phyloP scores from a whole-genome alignment of 1,140 invertebrate genomes.

The Brachionus koreanus region DNA sequence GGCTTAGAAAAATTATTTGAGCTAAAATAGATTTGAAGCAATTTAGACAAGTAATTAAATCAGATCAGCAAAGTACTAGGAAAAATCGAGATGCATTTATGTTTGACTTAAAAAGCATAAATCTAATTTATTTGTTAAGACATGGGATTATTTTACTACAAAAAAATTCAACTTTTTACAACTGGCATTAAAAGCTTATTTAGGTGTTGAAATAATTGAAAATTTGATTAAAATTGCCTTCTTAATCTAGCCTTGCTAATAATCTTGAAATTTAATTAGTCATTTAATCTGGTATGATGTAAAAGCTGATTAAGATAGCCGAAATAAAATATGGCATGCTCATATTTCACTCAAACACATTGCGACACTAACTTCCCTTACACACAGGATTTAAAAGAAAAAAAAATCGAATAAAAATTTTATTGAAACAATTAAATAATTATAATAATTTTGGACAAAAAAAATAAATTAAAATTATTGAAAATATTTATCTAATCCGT shows the following conservation, averaged over 20 bases:
- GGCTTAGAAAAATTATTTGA: not conserved
- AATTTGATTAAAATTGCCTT: not conserved
- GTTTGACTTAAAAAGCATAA: not conserved
- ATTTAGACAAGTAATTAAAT: not conserved
- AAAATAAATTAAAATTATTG: not conserved
- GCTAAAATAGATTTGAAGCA: not conserved
- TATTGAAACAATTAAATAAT: constrained; percentile 1
- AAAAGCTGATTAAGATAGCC: not conserved
- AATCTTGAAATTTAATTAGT: not conserved
- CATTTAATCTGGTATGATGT: not conserved
- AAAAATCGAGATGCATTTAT: not conserved
- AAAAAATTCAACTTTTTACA: not conserved
- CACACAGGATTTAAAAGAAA: no score
- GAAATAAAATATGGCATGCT: not conserved
- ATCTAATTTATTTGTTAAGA: no score
- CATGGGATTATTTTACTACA: not conserved
- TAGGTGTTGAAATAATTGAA: not conserved
- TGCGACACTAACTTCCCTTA: not conserved
- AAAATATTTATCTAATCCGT: not conserved
- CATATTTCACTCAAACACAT: not conserved
- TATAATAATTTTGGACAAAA: not conserved
- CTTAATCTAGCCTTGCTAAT: not conserved
- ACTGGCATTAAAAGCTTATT: not conserved
- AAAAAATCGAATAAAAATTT: not conserved
- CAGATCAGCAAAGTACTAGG: not conserved